Evolutionary conservation across 2,888 invertebrate species (phyloP), one percentile per base, ranked within the genome.

Genomic region (Myopa tessellatipennis): DNA sequence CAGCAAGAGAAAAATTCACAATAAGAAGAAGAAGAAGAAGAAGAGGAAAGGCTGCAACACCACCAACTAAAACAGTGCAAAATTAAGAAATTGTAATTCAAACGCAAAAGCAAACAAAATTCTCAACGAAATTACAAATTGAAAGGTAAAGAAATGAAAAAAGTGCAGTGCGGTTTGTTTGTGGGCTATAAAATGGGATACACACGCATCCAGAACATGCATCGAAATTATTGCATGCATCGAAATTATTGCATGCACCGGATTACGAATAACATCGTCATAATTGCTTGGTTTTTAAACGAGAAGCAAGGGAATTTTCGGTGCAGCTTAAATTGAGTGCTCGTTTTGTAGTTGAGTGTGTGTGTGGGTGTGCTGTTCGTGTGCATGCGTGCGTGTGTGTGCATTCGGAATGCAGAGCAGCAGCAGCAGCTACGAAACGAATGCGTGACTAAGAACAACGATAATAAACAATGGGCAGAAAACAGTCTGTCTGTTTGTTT

Each of bases 41-140:
- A 55, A 55, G 36, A 8, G 70, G 12, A 36, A 70, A 12, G 5
- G n/a, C 52, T 34, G 38, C 16, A 61, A 45, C 45, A 73, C 45
- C 45, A 60, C 38, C 60, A 45, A 61, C 61, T 45, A 45, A 45
- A 26, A 73, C 40, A 73, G 50, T 55, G 52, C 40, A 45, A 63
- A 63, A 34, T 61, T 61, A 6, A 10, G 40, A 61, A 71, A 65
- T 55, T 52, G 8, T 68, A 71, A 67, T 71, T 2, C 67, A 67
- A 68, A 60, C 5, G 61, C 14, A 72, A 61, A 40, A 61, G 6
- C 34, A 50, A n/a, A 63, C 26, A 18, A n/a, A 73, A 73, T 65
- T 71, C 61, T 70, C 50, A 80, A 80, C 79, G 79, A 83, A 77
- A 80, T 81, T 80, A 78, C 74, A 76, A 80, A 55, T 73, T 63